Conservation (phyloP, 1,140 invertebrate genomes). For the Heliothis virescens region DNA sequence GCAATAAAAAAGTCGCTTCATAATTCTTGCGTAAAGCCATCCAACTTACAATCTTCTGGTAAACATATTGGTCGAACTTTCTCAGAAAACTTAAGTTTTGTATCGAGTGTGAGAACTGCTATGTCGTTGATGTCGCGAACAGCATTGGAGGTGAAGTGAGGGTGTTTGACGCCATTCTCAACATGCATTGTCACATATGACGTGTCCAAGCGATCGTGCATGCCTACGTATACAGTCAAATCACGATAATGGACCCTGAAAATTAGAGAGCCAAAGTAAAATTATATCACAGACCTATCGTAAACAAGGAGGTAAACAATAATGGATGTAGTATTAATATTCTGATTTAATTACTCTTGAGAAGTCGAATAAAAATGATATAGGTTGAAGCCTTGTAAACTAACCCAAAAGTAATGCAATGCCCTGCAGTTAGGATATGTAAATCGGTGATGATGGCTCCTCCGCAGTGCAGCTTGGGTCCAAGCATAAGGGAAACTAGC, state of each 20-base stretch:
- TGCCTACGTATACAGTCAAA: conserved; percentile 73
- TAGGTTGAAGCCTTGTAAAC: conserved; percentile 5
- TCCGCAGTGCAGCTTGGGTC: conserved; percentile 87
- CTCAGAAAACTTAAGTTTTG: conserved; percentile 72
- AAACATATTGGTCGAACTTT: conserved; percentile 87
- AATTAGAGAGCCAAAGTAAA: conserved; percentile 10
- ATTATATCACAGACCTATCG: too few species aligned
- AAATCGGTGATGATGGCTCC: conserved; percentile 88
- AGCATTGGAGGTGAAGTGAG: conserved; percentile 78
- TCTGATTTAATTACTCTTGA: too few species aligned
- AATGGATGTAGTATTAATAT: too few species aligned
- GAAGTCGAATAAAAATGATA: background rate
- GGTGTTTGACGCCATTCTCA: conserved; percentile 73
- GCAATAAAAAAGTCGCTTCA: too few species aligned
- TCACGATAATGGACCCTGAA: conserved; percentile 73
- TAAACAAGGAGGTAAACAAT: too few species aligned
- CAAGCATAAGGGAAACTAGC: conserved; percentile 87
- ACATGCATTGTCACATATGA: conserved; percentile 58
- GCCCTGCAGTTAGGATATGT: conserved; percentile 88
- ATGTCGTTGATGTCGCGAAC: conserved; percentile 85
- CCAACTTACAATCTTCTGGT: conserved; percentile 59
- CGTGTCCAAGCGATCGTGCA: conserved; percentile 76
- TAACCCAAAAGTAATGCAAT: conserved; percentile 87
- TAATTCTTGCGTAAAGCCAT: too few species aligned
- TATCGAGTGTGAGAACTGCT: conserved; percentile 83